Conservation (phyloP, 1,140 invertebrate genomes). For the Carposina sasakii region DNA sequence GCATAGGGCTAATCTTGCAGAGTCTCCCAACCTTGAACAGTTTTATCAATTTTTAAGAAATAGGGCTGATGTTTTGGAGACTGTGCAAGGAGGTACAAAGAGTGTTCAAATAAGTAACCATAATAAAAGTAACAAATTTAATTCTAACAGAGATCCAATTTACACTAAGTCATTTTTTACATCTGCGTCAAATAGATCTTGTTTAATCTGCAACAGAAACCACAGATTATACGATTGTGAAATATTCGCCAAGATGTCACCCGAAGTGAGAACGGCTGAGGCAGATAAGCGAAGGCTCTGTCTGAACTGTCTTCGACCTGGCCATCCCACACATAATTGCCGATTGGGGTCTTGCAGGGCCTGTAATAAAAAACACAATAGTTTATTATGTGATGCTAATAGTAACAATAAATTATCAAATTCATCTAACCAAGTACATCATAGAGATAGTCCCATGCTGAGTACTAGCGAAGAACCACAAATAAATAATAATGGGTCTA, state of each 20-base stretch:
- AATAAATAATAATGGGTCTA: too few relatives aligned
- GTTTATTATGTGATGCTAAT: not conserved
- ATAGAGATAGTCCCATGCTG: too few relatives aligned
- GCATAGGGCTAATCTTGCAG: not conserved
- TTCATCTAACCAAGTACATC: not conserved
- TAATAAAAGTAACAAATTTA: not conserved
- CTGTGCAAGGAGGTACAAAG: not conserved
- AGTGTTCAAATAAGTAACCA: too few relatives aligned
- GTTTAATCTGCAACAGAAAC: not conserved
- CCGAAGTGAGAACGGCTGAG: not conserved
- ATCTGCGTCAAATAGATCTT: not conserved
- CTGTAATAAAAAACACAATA: slow-evolving; percentile 4
- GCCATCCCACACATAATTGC: not conserved
- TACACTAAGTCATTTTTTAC: not conserved
- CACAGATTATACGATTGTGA: not conserved
- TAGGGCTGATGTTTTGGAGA: not conserved
- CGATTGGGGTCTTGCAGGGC: not conserved
- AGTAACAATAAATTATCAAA: too few relatives aligned
- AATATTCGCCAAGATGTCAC: not conserved
- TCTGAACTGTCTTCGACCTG: not conserved
- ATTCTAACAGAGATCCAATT: not conserved
- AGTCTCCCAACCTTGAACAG: not conserved
- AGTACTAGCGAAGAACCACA: too few relatives aligned
- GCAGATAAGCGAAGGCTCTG: not conserved
- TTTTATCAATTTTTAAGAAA: not conserved